A percentile compares a stretch with the other conserved stretches of the same genome.
Evolutionary conservation across 2,797 vertebrate species (phyloP).

Genomic region (Sebastes iracundus): DNA sequence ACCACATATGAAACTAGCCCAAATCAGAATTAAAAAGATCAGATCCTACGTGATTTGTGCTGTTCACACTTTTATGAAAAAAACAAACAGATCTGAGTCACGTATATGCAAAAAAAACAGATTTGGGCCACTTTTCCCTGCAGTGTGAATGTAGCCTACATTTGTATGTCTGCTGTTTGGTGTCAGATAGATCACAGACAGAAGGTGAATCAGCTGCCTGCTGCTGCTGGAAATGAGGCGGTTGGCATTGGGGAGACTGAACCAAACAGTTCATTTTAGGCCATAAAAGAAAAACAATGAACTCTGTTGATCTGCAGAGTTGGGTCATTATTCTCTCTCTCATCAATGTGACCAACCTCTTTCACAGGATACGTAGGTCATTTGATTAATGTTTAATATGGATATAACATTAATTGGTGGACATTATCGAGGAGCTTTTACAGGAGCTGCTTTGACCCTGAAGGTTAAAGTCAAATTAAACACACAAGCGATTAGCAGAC

Average conservation of each 20-base stretch:
- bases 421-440: background rate
- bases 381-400: background rate
- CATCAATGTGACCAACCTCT: background rate
- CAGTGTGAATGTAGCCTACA: background rate
- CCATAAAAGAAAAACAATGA: background rate
- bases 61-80: background rate
- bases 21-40: background rate
- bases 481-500: background rate
- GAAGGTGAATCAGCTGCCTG: background rate
- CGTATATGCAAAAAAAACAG: accelerated
- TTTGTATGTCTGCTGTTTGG: background rate
- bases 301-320: background rate
- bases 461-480: conserved; percentile 7
- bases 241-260: background rate
- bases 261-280: background rate
- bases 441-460: background rate
- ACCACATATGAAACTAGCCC: too few species aligned
- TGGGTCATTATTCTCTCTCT: background rate
- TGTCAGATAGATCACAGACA: background rate
- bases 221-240: background rate
- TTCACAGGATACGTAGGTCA: background rate
- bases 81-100: background rate
- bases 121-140: background rate
- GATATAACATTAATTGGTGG: background rate
- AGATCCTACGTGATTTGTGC: background rate